These are phyloP conservation scores for Drosophila heteroneura DNA, from an alignment of 2,888 invertebrate genomes.

Conservation along the genomic window DNA sequence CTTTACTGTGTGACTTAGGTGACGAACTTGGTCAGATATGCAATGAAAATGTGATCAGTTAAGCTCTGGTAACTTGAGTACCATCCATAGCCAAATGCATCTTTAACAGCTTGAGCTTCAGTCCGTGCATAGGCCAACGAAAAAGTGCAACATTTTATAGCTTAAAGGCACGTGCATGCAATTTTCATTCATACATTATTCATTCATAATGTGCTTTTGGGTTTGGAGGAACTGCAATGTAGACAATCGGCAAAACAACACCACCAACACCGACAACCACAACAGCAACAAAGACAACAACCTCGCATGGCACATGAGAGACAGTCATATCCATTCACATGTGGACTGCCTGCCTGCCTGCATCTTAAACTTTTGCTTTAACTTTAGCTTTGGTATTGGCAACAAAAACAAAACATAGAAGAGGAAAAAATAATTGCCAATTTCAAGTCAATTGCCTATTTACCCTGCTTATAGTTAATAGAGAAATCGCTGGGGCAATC, in stretches of 20 bases:
- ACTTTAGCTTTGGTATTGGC: constrained; percentile 23
- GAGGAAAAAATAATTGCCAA: constrained; percentile 75
- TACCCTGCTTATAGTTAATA: constrained; percentile 81
- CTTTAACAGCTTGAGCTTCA: constrained; percentile 34
- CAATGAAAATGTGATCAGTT: constrained; percentile 54
- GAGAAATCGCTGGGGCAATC: constrained; percentile 77
- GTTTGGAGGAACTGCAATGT: constrained; percentile 47
- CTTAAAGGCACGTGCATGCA: constrained; percentile 83
- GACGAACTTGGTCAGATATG: constrained; percentile 48
- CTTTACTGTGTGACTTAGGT: constrained; percentile 43
- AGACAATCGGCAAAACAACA: constrained; percentile 45
- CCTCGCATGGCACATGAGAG: constrained; percentile 38
- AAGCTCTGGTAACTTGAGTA: constrained; percentile 53
- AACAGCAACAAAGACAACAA: constrained; percentile 27
- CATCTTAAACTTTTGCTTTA: constrained; percentile 38
- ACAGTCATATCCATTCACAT: constrained; percentile 59
- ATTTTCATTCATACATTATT: constrained; percentile 84
- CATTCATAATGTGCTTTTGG: constrained; percentile 78
- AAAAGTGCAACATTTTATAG: constrained; percentile 77
- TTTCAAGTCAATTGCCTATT: constrained; percentile 82
- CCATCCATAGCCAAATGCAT: constrained; percentile 40
- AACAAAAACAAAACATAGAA: constrained; percentile 25
- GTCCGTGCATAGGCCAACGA: constrained; percentile 17
- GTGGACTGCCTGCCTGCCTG: constrained; percentile 52
- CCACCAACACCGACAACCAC: constrained; percentile 13